Evolutionary conservation across 2,888 invertebrate genomes (phyloP).

Genomic region (Diaperis boleti): DNA sequence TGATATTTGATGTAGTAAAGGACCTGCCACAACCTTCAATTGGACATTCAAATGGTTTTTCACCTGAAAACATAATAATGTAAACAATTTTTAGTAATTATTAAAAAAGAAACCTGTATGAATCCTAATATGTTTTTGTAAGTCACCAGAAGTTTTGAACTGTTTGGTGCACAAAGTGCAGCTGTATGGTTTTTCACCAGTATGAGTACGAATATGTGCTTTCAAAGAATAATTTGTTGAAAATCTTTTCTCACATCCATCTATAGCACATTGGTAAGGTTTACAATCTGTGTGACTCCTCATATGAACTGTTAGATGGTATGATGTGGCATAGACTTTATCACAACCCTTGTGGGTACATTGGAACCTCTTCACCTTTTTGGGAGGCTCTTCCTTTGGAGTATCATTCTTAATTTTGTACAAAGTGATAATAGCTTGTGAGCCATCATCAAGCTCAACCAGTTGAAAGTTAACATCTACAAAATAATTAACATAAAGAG

Average conservation of each 20-base stretch:
- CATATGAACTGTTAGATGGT: conserved; percentile 70
- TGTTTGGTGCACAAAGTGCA: conserved; percentile 60
- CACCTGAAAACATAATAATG: conserved; percentile 56
- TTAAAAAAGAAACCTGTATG: conserved; percentile 65
- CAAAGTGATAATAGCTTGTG: conserved; percentile 55
- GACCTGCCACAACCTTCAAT: conserved; percentile 73
- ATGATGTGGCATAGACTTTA: conserved; percentile 67
- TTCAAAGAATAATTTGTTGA: conserved; percentile 68
- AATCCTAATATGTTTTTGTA: conserved; percentile 63
- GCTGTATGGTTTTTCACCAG: conserved; percentile 66
- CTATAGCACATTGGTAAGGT: conserved; percentile 67
- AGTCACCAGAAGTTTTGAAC: conserved; percentile 64
- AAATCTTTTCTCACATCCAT: conserved; percentile 68
- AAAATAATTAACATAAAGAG: conserved; percentile 18
- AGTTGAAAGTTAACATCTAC: conserved; percentile 48
- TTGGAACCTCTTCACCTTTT: conserved; percentile 61
- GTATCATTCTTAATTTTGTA: conserved; percentile 30
- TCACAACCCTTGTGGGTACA: conserved; percentile 67
- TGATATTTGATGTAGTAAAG: conserved; percentile 77
- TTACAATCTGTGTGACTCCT: conserved; percentile 68
- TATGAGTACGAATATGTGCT: conserved; percentile 70
- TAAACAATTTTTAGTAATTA: conserved; percentile 1
- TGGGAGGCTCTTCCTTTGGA: conserved; percentile 33
- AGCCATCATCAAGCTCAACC: conserved; percentile 58
- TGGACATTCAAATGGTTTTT: conserved; percentile 69